Percentiles rank a stretch among this genome's conserved stretches.
Conservation (phyloP, 2,888 invertebrate genomes). For the Netelia melanura region DNA sequence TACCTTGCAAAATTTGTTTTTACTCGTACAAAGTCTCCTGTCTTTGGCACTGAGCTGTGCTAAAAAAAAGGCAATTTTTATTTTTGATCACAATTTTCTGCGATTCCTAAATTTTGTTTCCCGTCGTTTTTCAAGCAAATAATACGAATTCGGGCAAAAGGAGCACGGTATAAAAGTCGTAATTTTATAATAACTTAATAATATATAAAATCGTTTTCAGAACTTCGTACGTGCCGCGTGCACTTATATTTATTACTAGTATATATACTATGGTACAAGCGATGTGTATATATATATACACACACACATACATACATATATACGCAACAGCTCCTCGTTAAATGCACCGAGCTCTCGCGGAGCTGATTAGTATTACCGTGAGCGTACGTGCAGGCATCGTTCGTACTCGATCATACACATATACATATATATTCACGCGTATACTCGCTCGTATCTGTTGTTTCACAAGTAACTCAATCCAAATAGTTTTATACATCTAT, state of each 20-base stretch:
- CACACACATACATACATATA: neutral
- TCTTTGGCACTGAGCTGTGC: conserved; percentile 82
- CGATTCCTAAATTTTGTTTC: neutral
- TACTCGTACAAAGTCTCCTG: conserved; percentile 76
- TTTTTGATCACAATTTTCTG: conserved; percentile 30
- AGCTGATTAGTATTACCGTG: conserved; percentile 65
- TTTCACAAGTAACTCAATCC: conserved; percentile 70
- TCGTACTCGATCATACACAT: conserved; percentile 44
- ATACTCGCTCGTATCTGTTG: conserved; percentile 55
- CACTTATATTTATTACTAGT: conserved; percentile 24
- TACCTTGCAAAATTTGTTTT: conserved; percentile 23
- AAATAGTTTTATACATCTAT: conserved; percentile 66
- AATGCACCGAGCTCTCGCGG: conserved; percentile 61
- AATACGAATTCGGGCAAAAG: conserved; percentile 3
- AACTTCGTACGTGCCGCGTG: conserved; percentile 43
- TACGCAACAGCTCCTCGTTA: conserved; percentile 59
- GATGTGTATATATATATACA: neutral
- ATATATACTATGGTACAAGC: conserved; percentile 23
- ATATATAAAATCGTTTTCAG: conserved; percentile 48
- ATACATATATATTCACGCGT: conserved; percentile 12
- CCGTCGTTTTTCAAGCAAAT: neutral
- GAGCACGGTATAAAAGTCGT: conserved; percentile 12
- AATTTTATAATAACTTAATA: conserved; percentile 33
- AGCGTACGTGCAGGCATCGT: conserved; percentile 63
- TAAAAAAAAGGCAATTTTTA: conserved; percentile 18